Percentiles rank a stretch among this genome's conserved stretches.
These are phyloP conservation scores for Serripes groenlandicus DNA, from an alignment of 2,888 invertebrate genomes.

Conservation along the genomic window DNA sequence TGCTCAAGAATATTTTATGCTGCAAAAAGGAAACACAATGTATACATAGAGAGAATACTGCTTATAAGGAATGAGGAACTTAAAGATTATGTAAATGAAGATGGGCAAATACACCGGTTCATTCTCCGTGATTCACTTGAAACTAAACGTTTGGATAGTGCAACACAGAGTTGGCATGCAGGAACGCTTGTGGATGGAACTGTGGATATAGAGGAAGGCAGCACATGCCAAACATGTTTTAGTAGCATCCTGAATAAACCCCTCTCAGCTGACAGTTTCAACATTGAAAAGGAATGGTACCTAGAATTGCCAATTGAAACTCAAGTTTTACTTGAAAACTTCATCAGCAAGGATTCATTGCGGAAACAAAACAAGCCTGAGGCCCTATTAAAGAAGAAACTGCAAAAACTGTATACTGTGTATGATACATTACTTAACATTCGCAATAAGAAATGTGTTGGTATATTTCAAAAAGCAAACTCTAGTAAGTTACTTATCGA, in stretches of 20 bases:
- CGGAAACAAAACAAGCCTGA: not conserved
- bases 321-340: conserved; percentile 35
- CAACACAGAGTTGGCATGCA: not conserved
- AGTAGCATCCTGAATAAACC: conserved; percentile 1
- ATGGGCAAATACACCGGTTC: conserved; percentile 15
- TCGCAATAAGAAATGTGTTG: conserved; percentile 40
- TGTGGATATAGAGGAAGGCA: not conserved
- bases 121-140: conserved; percentile 20
- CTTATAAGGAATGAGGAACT: not conserved
- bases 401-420: conserved; percentile 28
- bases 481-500: conserved; percentile 39
- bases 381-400: conserved; percentile 12
- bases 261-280: conserved; percentile 11
- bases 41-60: conserved; percentile 10
- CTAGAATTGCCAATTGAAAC: conserved; percentile 33
- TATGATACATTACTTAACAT: conserved; percentile 44
- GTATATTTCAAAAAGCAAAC: conserved; percentile 45
- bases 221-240: not conserved
- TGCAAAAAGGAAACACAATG: conserved; percentile 24
- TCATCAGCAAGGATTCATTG: conserved; percentile 20
- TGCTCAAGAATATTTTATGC: conserved; percentile 24
- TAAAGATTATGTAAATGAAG: not conserved
- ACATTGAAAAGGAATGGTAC: conserved; percentile 36
- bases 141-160: conserved; percentile 3
- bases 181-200: conserved; percentile 15